phyloP scores from a whole-genome alignment of 1,140 invertebrate genomes.

The Sinonovacula constricta region DNA sequence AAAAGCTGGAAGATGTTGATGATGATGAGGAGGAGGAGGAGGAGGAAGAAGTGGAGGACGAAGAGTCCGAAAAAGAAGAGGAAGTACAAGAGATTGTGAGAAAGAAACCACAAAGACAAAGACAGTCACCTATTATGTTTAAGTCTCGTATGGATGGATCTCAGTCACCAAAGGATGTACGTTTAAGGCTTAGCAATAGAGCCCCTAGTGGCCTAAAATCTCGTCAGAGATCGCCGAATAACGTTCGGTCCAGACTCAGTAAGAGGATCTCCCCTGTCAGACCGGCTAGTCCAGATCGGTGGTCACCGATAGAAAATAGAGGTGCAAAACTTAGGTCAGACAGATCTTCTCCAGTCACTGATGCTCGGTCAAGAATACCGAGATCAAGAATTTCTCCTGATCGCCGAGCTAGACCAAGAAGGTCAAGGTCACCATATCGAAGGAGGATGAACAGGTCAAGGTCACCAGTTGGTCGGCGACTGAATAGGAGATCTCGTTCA shows the following conservation, averaged over 20 bases:
- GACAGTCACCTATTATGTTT: slow-evolving; percentile 1
- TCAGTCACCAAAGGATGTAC: slow-evolving; percentile 24
- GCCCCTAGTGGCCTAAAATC: background rate
- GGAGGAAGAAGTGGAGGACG: slow-evolving; percentile 23
- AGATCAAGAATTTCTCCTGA: background rate
- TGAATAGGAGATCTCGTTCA: slow-evolving; percentile 16
- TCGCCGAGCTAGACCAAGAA: slow-evolving; percentile 19
- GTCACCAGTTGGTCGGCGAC: slow-evolving; percentile 21
- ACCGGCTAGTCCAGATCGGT: background rate
- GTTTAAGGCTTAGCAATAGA: slow-evolving; percentile 29
- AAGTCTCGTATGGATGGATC: slow-evolving; percentile 44
- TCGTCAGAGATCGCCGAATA: slow-evolving; percentile 23
- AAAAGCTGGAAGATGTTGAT: too few species aligned
- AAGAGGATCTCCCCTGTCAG: slow-evolving; percentile 26
- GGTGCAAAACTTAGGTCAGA: background rate
- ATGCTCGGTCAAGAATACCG: background rate
- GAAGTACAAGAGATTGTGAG: slow-evolving; percentile 5
- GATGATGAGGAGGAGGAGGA: slow-evolving; percentile 25
- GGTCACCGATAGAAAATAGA: background rate
- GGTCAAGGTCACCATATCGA: slow-evolving; percentile 29
- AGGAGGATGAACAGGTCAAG: slow-evolving; percentile 13
- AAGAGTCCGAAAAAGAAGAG: slow-evolving; percentile 26
- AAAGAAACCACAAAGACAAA: slow-evolving; percentile 19
- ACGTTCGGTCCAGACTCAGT: slow-evolving; percentile 44
- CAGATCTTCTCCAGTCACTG: background rate